Evolutionary conservation across 2,797 vertebrate genomes (phyloP), one percentile per base, ranked within the genome.

Genomic region (Lutjanus campechanus): DNA sequence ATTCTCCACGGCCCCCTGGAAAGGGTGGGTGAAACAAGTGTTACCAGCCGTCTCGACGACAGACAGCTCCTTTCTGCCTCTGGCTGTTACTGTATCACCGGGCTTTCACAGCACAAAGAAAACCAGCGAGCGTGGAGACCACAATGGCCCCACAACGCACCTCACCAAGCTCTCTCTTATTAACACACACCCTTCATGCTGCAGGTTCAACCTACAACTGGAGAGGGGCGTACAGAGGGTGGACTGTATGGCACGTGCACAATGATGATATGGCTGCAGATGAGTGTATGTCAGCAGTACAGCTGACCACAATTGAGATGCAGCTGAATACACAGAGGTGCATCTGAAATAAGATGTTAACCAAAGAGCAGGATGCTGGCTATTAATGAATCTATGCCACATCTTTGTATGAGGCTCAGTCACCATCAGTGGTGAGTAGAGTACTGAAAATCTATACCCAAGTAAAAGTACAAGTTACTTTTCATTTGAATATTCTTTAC

Each of bases 21-120:
- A 36, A 89, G 84, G 92, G 85, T 85, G 95, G 95, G 93, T 93
- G 94, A 96, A 92, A 95, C 93, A 96, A 96, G 94, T 70, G 92
- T 93, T 93, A 91, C 92, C 95, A 94, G 94, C 91, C 93, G 89
- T 83, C 90, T 88, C 83, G 96, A 93, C 96, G 97, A 98, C 95
- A 97, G 97, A 97, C 95, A 95, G 93, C 95, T 96, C 95, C 94
- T 93, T 77, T 93, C 96, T 97, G 96, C 93, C 88, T 91, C 92
- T 93, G 89, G 90, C 93, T 85, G 87, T 86, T 95, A 96, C 94
- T 94, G 91, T 95, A 94, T 95, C 91, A 55, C 88, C 83, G 43
- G 76, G 88, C 91, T 85, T 86, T 89, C 91, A 89, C 67, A 77
- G 91, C 94, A 96, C 95, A 96, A 95, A 97, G 91, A 58, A 85